These are phyloP conservation scores for Gymnoscelis rufifasciata DNA, from an alignment of 2,888 invertebrate species.

Conservation along the genomic window DNA sequence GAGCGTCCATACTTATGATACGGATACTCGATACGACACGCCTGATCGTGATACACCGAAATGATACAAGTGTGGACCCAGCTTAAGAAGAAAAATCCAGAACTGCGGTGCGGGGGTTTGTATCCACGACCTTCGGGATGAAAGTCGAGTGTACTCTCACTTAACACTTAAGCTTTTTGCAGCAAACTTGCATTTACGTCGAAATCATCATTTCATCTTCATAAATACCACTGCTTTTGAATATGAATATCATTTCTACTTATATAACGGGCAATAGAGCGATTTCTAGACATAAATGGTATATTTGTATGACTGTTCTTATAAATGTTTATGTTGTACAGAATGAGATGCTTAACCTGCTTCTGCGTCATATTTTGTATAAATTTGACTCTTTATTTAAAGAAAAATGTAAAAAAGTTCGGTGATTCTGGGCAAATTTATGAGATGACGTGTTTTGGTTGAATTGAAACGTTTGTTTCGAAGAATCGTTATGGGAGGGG, in stretches of 20 bases:
- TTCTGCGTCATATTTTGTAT: constrained; percentile 5
- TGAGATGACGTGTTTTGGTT: background rate
- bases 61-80: too few relatives aligned
- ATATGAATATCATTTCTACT: constrained; percentile 23
- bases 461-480: background rate
- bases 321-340: constrained; percentile 17
- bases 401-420: background rate
- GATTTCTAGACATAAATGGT: constrained; percentile 18
- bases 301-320: constrained; percentile 17
- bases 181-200: background rate
- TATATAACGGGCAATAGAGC: constrained; percentile 25
- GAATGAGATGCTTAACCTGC: constrained; percentile 16
- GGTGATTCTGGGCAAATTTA: constrained; percentile 1
- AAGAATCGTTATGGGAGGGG: background rate
- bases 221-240: too few relatives aligned
- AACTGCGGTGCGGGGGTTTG: too few relatives aligned
- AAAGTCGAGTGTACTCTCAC: too few relatives aligned
- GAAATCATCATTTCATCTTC: constrained; percentile 7
- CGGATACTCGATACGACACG: too few relatives aligned
- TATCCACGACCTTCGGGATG: too few relatives aligned
- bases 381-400: constrained; percentile 7
- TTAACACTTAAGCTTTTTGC: too few relatives aligned
- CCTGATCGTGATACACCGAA: too few relatives aligned
- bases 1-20: too few relatives aligned
- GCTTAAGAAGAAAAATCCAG: too few relatives aligned